Evolutionary conservation across 2,888 invertebrate species (phyloP), one percentile per base, ranked within the genome.

Genomic region (Drosophila eohydei): DNA sequence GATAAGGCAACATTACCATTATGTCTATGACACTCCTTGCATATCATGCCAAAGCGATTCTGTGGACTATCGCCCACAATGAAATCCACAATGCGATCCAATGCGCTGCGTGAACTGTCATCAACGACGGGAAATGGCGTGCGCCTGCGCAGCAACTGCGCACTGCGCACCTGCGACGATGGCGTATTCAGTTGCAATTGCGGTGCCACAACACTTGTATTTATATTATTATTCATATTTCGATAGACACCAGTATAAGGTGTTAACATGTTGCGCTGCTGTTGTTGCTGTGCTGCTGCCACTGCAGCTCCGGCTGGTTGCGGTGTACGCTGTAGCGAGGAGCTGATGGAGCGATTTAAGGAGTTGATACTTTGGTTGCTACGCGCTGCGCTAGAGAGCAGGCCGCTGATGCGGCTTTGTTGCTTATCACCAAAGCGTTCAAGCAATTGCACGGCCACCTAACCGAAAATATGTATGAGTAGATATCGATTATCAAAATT

Each of bases 21-120:
- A 92, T 99, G 99, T 16, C 96, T 95, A 80, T 94, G 95, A 92
- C 99, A 99, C 78, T 96, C 95, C 43, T 94, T 94, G 92, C 99
- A 99, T 89, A 99, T 98, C 76, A 99, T 95, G 26, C 99, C 99
- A 94, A 96, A 99, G 83, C 99, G 95, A 93, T 98, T 97, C 71
- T 95, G 95, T 30, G 99, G 98, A 0, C 99, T 99, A 92, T 99
- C 99, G 46, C 98, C 98, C 46, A 99, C 95, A 71, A 99, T 93
- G 91, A 97, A 98, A 92, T 99, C 99, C 16, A 99, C 96, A 88
- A 99, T 94, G 90, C 96, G 96, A 93, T 99, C 99, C 73, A 98
- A 92, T 38, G 96, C 95, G 7, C 96, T 95, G 68, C 98, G 95
- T 75, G 97, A 94, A 4, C 94, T 93, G 92, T 94, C 93, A 74